Evolutionary conservation across 2,113 vertebrate genomes (phyloP).

Genomic region (Myiozetetes cayanensis): DNA sequence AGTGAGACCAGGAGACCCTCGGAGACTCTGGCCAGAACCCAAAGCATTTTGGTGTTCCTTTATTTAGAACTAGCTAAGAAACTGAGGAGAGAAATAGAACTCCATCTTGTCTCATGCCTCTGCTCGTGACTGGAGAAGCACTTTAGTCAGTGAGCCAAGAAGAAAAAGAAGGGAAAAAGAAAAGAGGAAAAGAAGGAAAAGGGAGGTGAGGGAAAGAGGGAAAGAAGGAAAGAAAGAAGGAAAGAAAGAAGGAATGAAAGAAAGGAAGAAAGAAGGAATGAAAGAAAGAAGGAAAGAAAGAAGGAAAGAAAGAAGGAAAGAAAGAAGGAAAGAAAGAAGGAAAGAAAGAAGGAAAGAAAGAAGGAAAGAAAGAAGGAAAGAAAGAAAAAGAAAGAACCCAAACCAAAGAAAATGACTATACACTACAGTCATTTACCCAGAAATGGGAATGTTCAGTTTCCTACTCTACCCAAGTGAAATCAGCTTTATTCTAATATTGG

Average conservation of each 20-base stretch:
- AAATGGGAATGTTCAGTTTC: background rate
- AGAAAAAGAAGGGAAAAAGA: background rate
- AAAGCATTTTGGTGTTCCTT: rapidly evolving
- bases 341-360: too few relatives aligned
- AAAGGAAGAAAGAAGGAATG: background rate
- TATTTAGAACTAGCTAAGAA: background rate
- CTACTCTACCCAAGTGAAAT: background rate
- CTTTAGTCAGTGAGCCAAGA: background rate
- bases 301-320: too few relatives aligned
- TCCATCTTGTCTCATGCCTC: background rate
- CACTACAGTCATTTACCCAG: background rate
- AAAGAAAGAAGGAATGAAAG: too few relatives aligned
- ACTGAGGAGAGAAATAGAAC: background rate
- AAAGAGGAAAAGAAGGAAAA: too few relatives aligned
- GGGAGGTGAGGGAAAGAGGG: too few relatives aligned
- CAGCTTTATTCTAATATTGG: background rate
- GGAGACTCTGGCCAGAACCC: background rate
- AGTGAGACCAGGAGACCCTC: background rate
- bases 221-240: too few relatives aligned
- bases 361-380: background rate
- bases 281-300: background rate
- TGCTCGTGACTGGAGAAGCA: background rate
- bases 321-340: too few relatives aligned
- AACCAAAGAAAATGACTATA: background rate
- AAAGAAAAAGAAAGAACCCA: background rate